Conservation (phyloP, 1,140 invertebrate species). For the Akabosia matsudoensis region DNA sequence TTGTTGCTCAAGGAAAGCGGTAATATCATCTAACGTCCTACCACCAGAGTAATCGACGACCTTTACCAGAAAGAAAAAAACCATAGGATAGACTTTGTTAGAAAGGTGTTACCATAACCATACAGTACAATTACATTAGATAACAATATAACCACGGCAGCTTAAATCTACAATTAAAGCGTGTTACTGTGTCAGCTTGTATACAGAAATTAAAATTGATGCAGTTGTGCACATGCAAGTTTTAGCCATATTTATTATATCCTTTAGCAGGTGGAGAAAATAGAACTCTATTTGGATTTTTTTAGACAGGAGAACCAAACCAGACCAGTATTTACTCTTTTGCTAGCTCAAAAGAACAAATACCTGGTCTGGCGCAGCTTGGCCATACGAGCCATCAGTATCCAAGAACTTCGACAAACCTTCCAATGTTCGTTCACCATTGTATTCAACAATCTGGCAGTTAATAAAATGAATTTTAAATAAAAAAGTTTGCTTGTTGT, state of each 20-base stretch:
- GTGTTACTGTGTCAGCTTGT: too few species aligned
- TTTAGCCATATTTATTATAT: too few species aligned
- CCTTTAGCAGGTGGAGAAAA: too few species aligned
- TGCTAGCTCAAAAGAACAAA: constrained; percentile 19
- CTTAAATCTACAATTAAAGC: too few species aligned
- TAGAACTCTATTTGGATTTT: too few species aligned
- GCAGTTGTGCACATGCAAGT: too few species aligned
- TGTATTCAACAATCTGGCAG: constrained; percentile 79
- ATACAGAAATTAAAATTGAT: too few species aligned
- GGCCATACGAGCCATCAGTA: constrained; percentile 64
- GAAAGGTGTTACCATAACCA: too few species aligned
- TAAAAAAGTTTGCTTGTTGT: not conserved
- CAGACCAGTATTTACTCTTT: constrained; percentile 7
- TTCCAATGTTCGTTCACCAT: constrained; percentile 90
- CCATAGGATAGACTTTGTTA: too few species aligned
- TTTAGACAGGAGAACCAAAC: not conserved
- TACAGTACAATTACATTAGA: not conserved
- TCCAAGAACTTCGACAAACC: constrained; percentile 90
- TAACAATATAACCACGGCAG: not conserved
- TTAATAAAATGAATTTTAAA: constrained; percentile 38
- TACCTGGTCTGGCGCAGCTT: constrained; percentile 63
- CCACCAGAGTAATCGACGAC: constrained; percentile 62
- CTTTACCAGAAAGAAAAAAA: constrained; percentile 47
- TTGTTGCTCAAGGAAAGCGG: constrained; percentile 53
- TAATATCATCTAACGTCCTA: constrained; percentile 61